These are phyloP conservation scores for Ceratitis capitata DNA, from an alignment of 1,140 invertebrate genomes.

Conservation along the genomic window DNA sequence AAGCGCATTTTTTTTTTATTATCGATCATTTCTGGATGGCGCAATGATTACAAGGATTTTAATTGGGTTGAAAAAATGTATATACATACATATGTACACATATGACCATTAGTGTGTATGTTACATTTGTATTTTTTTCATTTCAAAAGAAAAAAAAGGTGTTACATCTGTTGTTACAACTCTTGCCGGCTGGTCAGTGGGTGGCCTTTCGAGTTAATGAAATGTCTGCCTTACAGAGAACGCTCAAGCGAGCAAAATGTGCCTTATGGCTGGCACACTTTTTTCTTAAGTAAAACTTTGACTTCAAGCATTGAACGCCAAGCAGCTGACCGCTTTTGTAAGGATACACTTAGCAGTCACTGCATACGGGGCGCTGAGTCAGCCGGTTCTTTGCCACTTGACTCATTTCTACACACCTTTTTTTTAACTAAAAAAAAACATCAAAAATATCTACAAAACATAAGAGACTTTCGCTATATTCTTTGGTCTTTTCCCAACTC, in stretches of 20 bases:
- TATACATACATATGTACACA: neutral
- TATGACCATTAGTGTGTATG: neutral
- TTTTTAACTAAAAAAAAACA: neutral
- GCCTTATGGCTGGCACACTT: constrained; percentile 26
- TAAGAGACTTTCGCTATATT: too few relatives aligned
- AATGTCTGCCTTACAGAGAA: neutral
- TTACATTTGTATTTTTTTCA: neutral
- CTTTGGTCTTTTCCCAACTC: constrained; percentile 9
- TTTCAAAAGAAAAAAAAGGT: neutral
- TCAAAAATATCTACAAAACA: neutral
- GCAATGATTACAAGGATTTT: neutral
- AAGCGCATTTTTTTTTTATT: neutral
- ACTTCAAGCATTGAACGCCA: neutral
- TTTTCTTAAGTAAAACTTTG: neutral
- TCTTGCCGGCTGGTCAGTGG: neutral
- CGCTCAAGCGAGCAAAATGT: neutral
- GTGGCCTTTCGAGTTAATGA: neutral
- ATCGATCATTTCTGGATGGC: neutral
- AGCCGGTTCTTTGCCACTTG: neutral
- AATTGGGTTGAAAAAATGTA: neutral
- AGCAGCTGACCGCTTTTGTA: neutral
- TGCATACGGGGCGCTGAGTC: neutral
- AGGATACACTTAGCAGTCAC: neutral
- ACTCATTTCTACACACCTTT: neutral
- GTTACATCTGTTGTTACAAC: constrained; percentile 27